A percentile compares a stretch with the other conserved stretches of the same genome.
Evolutionary conservation across 2,113 vertebrate species (phyloP).

Genomic region (Motacilla alba): DNA sequence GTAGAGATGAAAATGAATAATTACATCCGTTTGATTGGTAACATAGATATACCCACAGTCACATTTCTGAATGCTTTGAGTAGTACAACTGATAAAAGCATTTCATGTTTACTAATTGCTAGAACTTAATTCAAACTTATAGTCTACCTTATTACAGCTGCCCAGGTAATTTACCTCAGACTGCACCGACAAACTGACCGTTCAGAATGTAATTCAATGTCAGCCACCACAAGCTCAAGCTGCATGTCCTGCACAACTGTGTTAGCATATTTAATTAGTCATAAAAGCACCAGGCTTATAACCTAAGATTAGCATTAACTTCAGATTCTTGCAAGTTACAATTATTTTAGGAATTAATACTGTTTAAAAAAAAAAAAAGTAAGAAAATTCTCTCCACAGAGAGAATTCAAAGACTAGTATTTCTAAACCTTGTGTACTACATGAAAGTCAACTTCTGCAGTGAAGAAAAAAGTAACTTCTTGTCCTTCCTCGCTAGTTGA

Average conservation of each 20-base stretch:
- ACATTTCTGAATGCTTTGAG: not conserved
- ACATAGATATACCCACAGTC: not conserved
- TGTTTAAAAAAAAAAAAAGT: not conserved
- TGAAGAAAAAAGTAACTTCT: not conserved
- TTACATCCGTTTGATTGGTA: not conserved
- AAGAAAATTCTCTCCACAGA: not conserved
- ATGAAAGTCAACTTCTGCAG: not conserved
- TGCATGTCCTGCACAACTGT: not conserved
- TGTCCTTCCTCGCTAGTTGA: not conserved
- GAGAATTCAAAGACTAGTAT: not conserved
- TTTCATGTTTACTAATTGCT: not conserved
- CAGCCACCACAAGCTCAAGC: not conserved
- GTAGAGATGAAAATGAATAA: not conserved
- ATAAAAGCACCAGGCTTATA: not conserved
- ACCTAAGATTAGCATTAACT: not conserved
- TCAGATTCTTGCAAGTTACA: not conserved
- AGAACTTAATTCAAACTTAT: not conserved
- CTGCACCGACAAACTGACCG: not conserved
- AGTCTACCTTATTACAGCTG: not conserved
- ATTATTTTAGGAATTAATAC: not conserved
- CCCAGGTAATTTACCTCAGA: not conserved
- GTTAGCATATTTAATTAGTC: not conserved
- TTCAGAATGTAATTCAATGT: not conserved
- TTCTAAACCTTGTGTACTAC: not conserved
- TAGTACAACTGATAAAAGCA: not conserved